phyloP scores from a whole-genome alignment of 1,140 invertebrate species.

The Pygmarrhopalites habei region DNA sequence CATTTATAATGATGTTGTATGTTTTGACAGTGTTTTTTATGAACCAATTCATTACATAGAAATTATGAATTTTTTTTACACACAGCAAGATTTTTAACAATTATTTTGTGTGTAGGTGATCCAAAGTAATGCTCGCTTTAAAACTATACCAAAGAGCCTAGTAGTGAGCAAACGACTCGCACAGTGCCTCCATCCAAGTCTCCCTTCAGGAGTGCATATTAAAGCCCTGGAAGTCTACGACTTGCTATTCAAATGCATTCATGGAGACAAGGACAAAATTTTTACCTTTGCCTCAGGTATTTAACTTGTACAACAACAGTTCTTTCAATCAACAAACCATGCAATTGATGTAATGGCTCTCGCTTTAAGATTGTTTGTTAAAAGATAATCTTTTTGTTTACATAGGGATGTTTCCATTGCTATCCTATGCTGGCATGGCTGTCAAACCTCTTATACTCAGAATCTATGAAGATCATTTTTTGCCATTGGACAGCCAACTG shows the following conservation, averaged over 20 bases:
- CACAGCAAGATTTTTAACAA: too few relatives aligned
- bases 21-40: too few relatives aligned
- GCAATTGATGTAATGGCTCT: too few relatives aligned
- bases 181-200: constrained; percentile 89
- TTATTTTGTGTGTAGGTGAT: too few relatives aligned
- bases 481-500: constrained; percentile 70
- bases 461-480: constrained; percentile 89
- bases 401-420: constrained; percentile 83
- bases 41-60: too few relatives aligned
- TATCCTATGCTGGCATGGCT: constrained; percentile 77
- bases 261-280: constrained; percentile 39
- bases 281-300: constrained; percentile 41
- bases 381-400: too few relatives aligned
- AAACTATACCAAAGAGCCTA: constrained; percentile 86
- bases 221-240: constrained; percentile 91
- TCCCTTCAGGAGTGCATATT: constrained; percentile 85
- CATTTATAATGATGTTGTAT: constrained; percentile 22
- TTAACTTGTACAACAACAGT: too few relatives aligned
- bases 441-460: constrained; percentile 72
- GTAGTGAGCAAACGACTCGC: constrained; percentile 87
- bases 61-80: too few relatives aligned
- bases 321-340: too few relatives aligned
- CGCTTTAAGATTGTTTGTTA: too few relatives aligned
- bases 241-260: constrained; percentile 80
- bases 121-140: too few relatives aligned